phyloP scores from a whole-genome alignment of 2,113 vertebrate genomes.

The Recurvirostra avosetta region DNA sequence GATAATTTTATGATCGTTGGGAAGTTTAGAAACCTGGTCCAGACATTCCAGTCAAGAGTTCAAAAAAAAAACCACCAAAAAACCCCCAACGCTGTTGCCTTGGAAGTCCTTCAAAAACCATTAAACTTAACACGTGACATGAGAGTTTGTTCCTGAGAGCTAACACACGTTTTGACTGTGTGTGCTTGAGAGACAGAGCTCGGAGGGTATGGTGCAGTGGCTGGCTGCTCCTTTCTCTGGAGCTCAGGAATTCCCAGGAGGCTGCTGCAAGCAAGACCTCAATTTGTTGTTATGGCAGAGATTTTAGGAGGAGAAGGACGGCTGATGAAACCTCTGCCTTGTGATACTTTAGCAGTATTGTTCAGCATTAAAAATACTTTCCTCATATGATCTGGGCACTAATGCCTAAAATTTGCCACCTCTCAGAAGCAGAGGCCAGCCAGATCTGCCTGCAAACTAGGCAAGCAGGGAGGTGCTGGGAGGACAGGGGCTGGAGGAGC shows the following conservation, averaged over 20 bases:
- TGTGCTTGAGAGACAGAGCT: background rate
- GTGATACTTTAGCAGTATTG: background rate
- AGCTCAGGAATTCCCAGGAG: background rate
- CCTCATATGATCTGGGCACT: background rate
- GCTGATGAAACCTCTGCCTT: background rate
- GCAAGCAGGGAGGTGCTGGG: background rate
- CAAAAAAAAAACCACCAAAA: background rate
- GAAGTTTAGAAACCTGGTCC: slow-evolving; percentile 1
- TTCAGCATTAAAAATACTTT: background rate
- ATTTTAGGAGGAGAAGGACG: background rate
- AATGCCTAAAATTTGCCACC: background rate
- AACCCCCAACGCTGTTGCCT: background rate
- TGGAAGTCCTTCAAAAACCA: background rate
- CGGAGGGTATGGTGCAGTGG: rapidly evolving
- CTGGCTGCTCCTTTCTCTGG: background rate
- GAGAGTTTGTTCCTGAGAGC: background rate
- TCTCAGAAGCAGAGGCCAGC: background rate
- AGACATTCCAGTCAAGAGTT: background rate
- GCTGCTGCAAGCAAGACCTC: background rate
- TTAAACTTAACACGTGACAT: background rate
- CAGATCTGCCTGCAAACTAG: rapidly evolving
- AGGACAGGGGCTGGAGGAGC: background rate
- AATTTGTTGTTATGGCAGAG: background rate
- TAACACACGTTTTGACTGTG: rapidly evolving
- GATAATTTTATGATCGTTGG: background rate